Base-by-base conservation (phyloP, 2,113 vertebrate genomes). In the Megaceryle torquata region DNA sequence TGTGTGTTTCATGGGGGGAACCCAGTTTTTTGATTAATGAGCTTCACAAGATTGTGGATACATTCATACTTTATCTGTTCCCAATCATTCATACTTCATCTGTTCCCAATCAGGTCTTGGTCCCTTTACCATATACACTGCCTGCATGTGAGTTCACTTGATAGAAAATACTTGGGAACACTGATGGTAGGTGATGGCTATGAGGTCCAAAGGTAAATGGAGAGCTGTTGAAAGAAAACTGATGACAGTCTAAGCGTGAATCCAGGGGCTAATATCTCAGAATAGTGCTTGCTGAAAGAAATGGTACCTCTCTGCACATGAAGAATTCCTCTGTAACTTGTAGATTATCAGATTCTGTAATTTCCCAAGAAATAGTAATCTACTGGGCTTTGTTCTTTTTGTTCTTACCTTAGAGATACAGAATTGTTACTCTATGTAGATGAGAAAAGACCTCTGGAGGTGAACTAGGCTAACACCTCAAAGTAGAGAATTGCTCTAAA, bases 11-110 rank as follows among this genome's bases (percentile, higher is more conserved):
- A 39, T 28, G 19, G 1, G 4, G 4, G 4, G 11, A 68, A 37
- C 1, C 7, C 3, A 17, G 7, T 20, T 22, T 86, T 88, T 68
- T 61, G 0, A 41, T 79, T 39, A 65, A 43, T 0, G 0, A 13
- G 1, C 5, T 14, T 85, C n/a, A 57, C 11, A 68, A 65, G 15
- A 31, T 6, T 82, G 14, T 35, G 14, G 8, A n/a, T 68, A 53
- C 59, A 74, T 54, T 16, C 10, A 16, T 9, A 8, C 1, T 59
- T 50, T 57, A 35, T 53, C 59, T 65, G 11, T 26, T 75, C 44
- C 18, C 31, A 17, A 6, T 51, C 28, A 35, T 54, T 16, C 10
- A 16, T 9, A 8, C 1, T 59, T 50, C 51, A 35, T 53, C 53
- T 65, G 11, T 26, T 75, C 44, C 18, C 31, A 17, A 6, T 51